Evolutionary conservation across 2,113 vertebrate species (phyloP), one percentile per base, ranked within the genome.

Genomic region (Lampris megalopsis): DNA sequence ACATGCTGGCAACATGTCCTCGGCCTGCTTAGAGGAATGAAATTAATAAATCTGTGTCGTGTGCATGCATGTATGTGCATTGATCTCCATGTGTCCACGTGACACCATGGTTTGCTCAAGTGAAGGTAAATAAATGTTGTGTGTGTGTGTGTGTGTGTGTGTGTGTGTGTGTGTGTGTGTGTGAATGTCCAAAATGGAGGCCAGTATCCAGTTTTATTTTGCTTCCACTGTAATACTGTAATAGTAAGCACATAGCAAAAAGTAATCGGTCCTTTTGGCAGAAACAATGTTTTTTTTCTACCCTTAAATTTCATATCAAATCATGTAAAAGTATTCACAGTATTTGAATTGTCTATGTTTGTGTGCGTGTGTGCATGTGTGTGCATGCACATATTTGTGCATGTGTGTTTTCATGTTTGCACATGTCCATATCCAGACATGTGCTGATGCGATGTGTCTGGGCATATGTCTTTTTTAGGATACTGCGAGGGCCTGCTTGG

Each of bases 381-480:
- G 43, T 49, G 68, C 8, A 24, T 24, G 24, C 24, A 24, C 24
- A 24, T 24, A 24, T 24, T 45, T 2, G 4, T 45, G 43, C 7
- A 7, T 45, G 43, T 45, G 2, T 45, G 10, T n/a, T 4, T 67
- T 10, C 57, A 50, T 43, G 41, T 66, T 13, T 59, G 53, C 42
- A 11, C 10, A 36, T 41, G 56, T 2, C 35, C 8, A 7, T 43
- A 62, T 77, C 10, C 35, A 68, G 13, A 64, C 40, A 49, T 7
- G 45, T 43, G 38, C 52, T 7, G 10, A 71, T 3, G 11, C 53
- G 59, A 41, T 71, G 63, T 77, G 35, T 75, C 50, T 63, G 76
- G 63, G 63, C 79, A 75, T 68, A 74, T 77, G 65, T 74, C 37
- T 79, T 64, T 71, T 78, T 63, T 77, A 64, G n/a, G 71, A 83